Evolutionary conservation across 30 jellyfish, hydroid and myxozoan genomes (phyloP).

Genomic region (Hydra vulgaris): DNA sequence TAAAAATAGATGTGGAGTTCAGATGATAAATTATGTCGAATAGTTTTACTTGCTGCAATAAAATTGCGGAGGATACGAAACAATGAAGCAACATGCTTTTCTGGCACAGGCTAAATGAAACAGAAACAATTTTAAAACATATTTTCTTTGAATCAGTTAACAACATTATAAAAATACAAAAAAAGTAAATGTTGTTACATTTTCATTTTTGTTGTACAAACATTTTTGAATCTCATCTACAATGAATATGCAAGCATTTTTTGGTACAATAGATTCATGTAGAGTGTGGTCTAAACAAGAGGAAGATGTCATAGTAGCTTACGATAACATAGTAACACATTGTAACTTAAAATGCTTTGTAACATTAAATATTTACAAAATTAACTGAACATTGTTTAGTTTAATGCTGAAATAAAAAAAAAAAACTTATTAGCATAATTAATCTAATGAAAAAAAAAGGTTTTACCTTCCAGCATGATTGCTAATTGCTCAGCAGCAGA

Average conservation of each 20-base stretch:
- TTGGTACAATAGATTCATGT: background rate
- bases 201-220: background rate
- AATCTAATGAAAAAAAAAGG: too few relatives aligned
- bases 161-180: background rate
- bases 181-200: background rate
- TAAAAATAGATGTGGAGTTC: conserved; percentile 4
- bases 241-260: background rate
- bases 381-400: too few relatives aligned
- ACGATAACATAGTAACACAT: too few relatives aligned
- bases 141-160: background rate
- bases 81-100: background rate
- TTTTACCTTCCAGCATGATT: conserved; percentile 62
- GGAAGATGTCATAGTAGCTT: too few relatives aligned
- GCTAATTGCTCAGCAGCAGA: conserved; percentile 76
- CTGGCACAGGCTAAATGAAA: background rate
- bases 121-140: background rate
- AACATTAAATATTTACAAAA: too few relatives aligned
- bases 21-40: conserved; percentile 10
- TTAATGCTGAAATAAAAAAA: too few relatives aligned
- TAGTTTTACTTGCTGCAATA: background rate
- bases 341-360: too few relatives aligned
- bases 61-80: background rate
- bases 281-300: background rate
- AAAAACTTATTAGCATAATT: too few relatives aligned
- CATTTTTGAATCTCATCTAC: background rate